Conservation (phyloP, 2,888 invertebrate species). For the Cantharis rufa region DNA sequence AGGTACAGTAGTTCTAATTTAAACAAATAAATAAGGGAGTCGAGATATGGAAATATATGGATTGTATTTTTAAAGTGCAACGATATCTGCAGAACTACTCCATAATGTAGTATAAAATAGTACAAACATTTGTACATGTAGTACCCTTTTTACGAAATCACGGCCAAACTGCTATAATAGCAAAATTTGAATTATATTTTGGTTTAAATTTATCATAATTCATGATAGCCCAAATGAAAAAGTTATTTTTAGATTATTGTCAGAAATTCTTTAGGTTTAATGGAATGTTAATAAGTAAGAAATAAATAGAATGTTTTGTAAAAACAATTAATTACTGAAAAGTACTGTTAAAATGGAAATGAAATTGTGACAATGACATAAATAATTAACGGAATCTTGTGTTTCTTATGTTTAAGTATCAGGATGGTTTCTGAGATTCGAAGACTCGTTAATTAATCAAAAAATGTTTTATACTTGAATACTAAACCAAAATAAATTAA, state of each 20-base stretch:
- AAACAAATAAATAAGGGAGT: background rate
- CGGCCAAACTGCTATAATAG: too few relatives aligned
- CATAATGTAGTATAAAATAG: too few relatives aligned
- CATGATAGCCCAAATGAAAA: background rate
- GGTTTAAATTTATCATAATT: too few relatives aligned
- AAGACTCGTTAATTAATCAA: background rate
- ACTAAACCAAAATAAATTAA: background rate
- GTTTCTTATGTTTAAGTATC: background rate
- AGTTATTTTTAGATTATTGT: background rate
- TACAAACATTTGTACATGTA: too few relatives aligned
- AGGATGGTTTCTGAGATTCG: background rate
- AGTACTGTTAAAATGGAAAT: background rate
- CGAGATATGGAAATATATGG: background rate
- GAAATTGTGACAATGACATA: background rate
- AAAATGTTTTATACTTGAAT: background rate
- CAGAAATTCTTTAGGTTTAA: background rate
- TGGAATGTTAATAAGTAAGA: background rate
- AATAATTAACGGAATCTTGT: background rate
- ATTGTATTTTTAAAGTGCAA: background rate
- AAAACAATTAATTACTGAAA: background rate
- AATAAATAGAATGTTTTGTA: background rate
- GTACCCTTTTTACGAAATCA: too few relatives aligned
- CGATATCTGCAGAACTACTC: background rate
- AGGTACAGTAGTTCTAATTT: background rate
- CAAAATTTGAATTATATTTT: too few relatives aligned